Conservation (phyloP, 2,113 vertebrate genomes). For the Paramisgurnus dabryanus region DNA sequence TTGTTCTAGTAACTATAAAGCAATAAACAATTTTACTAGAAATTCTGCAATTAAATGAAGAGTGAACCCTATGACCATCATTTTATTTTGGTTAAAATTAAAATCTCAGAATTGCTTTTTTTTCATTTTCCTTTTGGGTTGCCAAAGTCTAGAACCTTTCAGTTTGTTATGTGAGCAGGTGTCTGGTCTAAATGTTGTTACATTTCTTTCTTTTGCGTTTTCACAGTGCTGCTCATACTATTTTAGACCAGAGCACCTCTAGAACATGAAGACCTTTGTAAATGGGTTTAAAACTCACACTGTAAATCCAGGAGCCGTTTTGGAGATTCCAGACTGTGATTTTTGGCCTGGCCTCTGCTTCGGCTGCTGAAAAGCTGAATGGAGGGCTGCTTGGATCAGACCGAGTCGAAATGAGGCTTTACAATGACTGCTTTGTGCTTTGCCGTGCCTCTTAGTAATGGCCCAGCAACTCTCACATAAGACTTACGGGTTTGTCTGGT, state of each 20-base stretch:
- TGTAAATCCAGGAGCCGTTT: conserved; percentile 61
- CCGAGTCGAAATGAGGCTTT: conserved; percentile 64
- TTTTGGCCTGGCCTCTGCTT: conserved; percentile 69
- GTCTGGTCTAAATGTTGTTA: not conserved
- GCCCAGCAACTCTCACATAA: conserved; percentile 59
- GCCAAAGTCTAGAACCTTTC: no score
- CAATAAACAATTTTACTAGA: no score
- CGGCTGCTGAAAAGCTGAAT: conserved; percentile 64
- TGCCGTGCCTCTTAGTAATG: conserved; percentile 63
- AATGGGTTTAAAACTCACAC: conserved; percentile 64
- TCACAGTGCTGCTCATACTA: conserved; percentile 14
- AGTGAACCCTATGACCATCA: no score
- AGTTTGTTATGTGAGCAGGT: not conserved
- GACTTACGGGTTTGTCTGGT: conserved; percentile 52
- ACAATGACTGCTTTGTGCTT: conserved; percentile 75
- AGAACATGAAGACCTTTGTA: conserved; percentile 58
- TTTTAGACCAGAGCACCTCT: conserved; percentile 50
- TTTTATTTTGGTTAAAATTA: no score
- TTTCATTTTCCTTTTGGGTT: no score
- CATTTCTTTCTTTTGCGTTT: not conserved
- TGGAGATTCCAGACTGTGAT: conserved; percentile 73
- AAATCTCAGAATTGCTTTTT: no score
- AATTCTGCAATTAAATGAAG: no score
- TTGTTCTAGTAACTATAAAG: no score
- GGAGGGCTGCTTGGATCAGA: conserved; percentile 62